Percentiles rank a stretch among this genome's conserved stretches.
Conservation (phyloP, 2,113 vertebrate genomes). For the Xiphophorus couchianus region DNA sequence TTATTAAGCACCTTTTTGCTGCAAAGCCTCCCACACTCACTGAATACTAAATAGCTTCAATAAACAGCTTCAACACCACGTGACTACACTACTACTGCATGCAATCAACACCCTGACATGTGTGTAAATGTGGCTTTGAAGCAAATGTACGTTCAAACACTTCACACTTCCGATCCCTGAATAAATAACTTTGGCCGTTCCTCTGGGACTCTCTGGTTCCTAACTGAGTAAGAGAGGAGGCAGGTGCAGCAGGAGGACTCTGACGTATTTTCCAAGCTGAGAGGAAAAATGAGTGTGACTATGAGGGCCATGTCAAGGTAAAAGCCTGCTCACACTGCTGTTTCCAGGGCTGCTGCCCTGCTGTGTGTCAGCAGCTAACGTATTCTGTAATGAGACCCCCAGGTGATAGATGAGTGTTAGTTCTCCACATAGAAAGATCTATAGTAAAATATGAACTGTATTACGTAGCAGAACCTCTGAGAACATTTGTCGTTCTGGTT, state of each 20-base stretch:
- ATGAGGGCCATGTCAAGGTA: conserved; percentile 15
- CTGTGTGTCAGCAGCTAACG: conserved; percentile 49
- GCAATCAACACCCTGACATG: not conserved
- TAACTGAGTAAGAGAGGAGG: conserved; percentile 12
- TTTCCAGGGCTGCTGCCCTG: conserved; percentile 30
- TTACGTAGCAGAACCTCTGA: conserved; percentile 2
- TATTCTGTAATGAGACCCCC: conserved; percentile 48
- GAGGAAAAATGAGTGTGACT: not conserved
- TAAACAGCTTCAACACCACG: not conserved
- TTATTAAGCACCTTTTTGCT: conserved; percentile 60
- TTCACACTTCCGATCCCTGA: not conserved
- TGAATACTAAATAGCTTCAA: conserved; percentile 53
- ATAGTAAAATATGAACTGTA: not conserved
- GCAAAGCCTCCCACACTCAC: not conserved
- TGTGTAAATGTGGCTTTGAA: conserved; percentile 4
- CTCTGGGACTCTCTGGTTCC: conserved; percentile 6
- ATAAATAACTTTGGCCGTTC: conserved; percentile 1
- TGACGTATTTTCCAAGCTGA: conserved; percentile 2
- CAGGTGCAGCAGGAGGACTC: conserved; percentile 12
- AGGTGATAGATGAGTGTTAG: conserved; percentile 28
- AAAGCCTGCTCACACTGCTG: conserved; percentile 26
- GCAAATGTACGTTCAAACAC: conserved; percentile 2
- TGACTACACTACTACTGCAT: conserved; percentile 9
- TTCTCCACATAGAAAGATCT: not conserved
- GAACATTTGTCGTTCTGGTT: not conserved